Evolutionary conservation across 2,113 vertebrate genomes (phyloP), one percentile per base, ranked within the genome.

Genomic region (Scomber scombrus): DNA sequence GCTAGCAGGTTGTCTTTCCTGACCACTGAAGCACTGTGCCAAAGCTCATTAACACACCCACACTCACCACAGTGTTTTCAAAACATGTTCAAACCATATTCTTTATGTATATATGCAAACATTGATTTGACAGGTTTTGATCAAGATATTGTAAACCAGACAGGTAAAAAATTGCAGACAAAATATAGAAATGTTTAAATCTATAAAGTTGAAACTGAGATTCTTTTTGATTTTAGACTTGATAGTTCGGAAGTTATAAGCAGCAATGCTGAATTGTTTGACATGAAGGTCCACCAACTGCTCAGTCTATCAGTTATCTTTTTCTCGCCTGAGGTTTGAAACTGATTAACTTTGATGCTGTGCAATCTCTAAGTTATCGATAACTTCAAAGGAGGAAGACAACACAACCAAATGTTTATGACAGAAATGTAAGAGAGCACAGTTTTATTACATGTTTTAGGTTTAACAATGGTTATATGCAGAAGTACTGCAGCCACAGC

Each of bases 1-100:
- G 91, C 87, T 78, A 60, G 87, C 89, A 87, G 91, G 86, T 89
- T 90, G 86, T 92, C 82, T 88, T 43, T 52, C 74, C 80, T 86
- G 89, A 89, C 86, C 75, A 67, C 54, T 57, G 18, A 55, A 63
- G 78, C 82, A 58, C 65, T 46, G 47, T 51, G 57, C 50, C 45
- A 3, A 73, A 74, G 82, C 79, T 87, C 77, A 81, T 90, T 82
- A 85, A 84, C 85, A 83, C 81, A 29, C 83, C 84, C 81, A 91
- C 85, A 77, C 80, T 81, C 68, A 87, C 71, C 64, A 56, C 75
- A 45, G 52, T 74, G 70, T 85, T 80, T 82, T 71, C 71, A 86
- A 80, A 90, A 86, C 79, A 89, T 85, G 83, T n/a, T n/a, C n/a
- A n/a, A n/a, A n/a, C 1, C 5, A 62, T 40, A 46, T 1, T 16